Evolutionary conservation across 2,888 invertebrate genomes (phyloP), one percentile per base, ranked within the genome.

Genomic region (Calliscelio sp.): DNA sequence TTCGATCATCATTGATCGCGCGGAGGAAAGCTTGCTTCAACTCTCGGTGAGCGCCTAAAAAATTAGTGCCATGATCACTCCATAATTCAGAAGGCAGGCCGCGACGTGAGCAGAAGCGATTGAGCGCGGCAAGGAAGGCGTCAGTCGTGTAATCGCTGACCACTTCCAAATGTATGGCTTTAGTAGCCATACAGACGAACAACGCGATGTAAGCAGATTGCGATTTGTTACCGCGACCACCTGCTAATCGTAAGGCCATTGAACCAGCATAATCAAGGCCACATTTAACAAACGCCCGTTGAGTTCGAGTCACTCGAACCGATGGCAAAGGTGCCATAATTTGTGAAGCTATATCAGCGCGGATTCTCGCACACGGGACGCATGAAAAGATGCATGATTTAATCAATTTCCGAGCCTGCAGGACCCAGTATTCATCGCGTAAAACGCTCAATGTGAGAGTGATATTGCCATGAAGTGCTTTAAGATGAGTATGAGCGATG

Each of bases 181-280:
- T 38, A 8, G 14, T 38, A 3, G 11, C 8, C 38, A 38, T 38
- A 11, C 38, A 38, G 3, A 38, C 38, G 14, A 38, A 38, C 6
- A 46, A 2, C 1, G 53, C 25, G n/a, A 53, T 20, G 22, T 49
- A 49, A 8, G 49, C 49, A 1, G 49, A 11, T 4, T 22, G 53
- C 1, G 53, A 53, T n/a, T 25, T 53, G 1, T 6, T 18, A 0
- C 53, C 53, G 10, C 55, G 55, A 6, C 61, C 61, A 1, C 41
- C 41, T n/a, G 61, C 20, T 10, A 41, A 24, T 3, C 61, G 61
- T 1, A 61, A 38, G 10, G 38, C 1, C 32, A 61, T 1, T n/a
- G 61, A 41, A 8, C 61, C 61, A 2, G 41, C 61, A 41, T 20
- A 38, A 16, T 61, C 61, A 8, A 38, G 32, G 3, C 61, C 61